These are phyloP conservation scores for Mormyrops attenuatus DNA, from an alignment of 2,797 vertebrate species.

Conservation along the genomic window DNA sequence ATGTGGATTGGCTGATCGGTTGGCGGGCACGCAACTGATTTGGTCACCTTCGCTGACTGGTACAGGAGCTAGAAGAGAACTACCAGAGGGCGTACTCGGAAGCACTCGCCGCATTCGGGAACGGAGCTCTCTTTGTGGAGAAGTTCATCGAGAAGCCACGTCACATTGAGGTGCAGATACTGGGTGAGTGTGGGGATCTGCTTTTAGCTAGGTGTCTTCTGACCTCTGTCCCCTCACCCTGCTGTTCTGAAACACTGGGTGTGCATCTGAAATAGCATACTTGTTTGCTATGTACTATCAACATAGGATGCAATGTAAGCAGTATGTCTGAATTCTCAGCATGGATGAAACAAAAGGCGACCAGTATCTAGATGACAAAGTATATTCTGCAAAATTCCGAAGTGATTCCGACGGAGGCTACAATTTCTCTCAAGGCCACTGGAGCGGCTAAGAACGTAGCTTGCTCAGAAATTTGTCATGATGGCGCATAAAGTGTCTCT, in stretches of 20 bases:
- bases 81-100: slow-evolving; percentile 65
- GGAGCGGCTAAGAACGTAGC: not conserved
- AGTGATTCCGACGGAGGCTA: not conserved
- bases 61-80: slow-evolving; percentile 66
- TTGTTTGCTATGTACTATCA: not conserved
- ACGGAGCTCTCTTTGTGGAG: slow-evolving; percentile 63
- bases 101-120: slow-evolving; percentile 62
- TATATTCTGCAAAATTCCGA: not conserved
- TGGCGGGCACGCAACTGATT: not conserved
- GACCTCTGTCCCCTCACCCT: not conserved
- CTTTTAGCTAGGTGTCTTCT: not conserved
- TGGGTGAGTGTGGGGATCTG: slow-evolving; percentile 40
- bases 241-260: not conserved
- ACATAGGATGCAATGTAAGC: not conserved
- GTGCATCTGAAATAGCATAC: not conserved
- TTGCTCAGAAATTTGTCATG: not conserved
- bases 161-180: slow-evolving; percentile 69
- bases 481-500: not conserved
- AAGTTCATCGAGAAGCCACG: slow-evolving; percentile 66
- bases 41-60: not conserved
- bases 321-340: not conserved
- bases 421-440: not conserved
- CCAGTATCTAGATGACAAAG: not conserved
- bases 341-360: not conserved
- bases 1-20: not conserved